A percentile compares a stretch with the other conserved stretches of the same genome.
Conservation (phyloP, 2,797 vertebrate genomes). For the Valencia hispanica region DNA sequence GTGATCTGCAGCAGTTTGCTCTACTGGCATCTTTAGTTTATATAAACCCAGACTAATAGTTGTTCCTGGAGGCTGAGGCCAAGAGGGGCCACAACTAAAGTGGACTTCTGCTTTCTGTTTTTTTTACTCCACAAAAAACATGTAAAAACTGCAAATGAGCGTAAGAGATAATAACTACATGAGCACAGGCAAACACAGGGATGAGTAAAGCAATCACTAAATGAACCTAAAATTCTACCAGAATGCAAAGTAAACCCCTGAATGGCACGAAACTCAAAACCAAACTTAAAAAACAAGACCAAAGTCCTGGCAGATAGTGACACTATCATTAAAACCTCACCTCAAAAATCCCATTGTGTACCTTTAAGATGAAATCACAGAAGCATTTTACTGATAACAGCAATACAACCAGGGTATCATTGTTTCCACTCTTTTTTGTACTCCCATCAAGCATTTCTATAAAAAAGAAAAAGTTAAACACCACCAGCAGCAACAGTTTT, state of each 20-base stretch:
- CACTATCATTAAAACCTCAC: no score
- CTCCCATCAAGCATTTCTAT: conserved; percentile 4
- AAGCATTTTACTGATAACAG: neutral
- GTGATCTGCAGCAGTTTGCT: neutral
- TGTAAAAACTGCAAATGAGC: neutral
- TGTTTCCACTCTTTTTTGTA: neutral
- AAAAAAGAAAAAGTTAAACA: conserved; percentile 24
- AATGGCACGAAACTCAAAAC: no score
- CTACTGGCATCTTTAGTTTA: neutral
- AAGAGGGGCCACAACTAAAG: neutral
- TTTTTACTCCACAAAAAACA: neutral
- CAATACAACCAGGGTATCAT: conserved; percentile 1
- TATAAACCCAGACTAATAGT: neutral
- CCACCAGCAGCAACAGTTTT: conserved; percentile 5
- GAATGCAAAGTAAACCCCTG: neutral
- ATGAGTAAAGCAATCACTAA: neutral
- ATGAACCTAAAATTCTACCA: neutral
- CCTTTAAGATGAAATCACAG: neutral
- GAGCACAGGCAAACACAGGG: neutral
- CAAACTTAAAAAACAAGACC: no score
- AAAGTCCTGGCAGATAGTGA: no score
- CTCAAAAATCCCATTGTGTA: neutral
- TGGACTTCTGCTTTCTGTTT: no score
- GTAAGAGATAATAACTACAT: neutral
- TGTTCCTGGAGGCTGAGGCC: neutral